phyloP scores from a whole-genome alignment of 2,113 vertebrate genomes.

The Chitala chitala region DNA sequence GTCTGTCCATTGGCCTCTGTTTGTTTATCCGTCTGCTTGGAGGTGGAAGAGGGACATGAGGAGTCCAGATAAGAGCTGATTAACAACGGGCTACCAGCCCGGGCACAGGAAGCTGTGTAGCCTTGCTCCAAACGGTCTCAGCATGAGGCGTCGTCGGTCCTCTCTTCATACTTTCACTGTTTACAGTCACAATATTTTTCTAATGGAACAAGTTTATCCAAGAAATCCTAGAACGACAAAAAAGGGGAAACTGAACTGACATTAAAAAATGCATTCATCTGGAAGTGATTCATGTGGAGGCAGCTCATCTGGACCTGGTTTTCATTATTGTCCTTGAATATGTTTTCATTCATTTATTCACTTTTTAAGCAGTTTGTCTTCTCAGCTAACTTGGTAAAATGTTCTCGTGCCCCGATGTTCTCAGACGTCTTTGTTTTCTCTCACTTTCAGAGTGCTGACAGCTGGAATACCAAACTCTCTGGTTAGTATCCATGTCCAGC shows the following conservation, averaged over 20 bases:
- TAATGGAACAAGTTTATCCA: slow-evolving; percentile 20
- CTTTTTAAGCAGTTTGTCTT: slow-evolving; percentile 12
- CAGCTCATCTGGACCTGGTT: slow-evolving; percentile 26
- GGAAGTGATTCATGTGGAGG: slow-evolving; percentile 18
- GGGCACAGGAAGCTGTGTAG: background rate
- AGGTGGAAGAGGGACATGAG: background rate
- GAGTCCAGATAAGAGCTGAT: background rate
- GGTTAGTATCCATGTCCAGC: background rate
- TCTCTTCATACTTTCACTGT: slow-evolving; percentile 3
- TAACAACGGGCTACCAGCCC: background rate
- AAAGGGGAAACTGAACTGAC: slow-evolving; percentile 1
- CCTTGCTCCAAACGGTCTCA: background rate
- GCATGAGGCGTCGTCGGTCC: background rate
- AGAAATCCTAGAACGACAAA: slow-evolving; percentile 22
- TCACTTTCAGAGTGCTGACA: background rate
- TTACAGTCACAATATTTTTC: slow-evolving; percentile 17
- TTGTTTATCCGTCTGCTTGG: background rate
- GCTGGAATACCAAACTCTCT: background rate
- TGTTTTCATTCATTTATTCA: slow-evolving; percentile 16
- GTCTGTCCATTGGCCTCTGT: background rate
- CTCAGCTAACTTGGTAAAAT: slow-evolving; percentile 20
- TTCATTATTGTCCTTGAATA: slow-evolving; percentile 22
- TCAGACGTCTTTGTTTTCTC: background rate
- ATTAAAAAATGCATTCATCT: slow-evolving; percentile 17
- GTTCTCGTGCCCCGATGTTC: slow-evolving; percentile 1